Evolutionary conservation across 2,113 vertebrate species (phyloP).

Genomic region (Crotophaga sulcirostris): DNA sequence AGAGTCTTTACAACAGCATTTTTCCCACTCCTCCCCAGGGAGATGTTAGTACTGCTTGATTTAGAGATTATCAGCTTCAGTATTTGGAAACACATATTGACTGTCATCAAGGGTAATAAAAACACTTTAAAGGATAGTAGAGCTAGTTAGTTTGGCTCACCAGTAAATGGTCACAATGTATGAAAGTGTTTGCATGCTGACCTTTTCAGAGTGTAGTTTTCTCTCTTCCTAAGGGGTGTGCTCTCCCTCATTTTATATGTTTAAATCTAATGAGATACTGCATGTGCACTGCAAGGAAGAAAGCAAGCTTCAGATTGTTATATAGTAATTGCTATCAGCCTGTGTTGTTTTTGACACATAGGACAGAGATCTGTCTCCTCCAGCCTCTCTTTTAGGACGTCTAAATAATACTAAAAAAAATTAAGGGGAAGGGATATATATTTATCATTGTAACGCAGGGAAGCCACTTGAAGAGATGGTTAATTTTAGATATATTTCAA

Average conservation of each 20-base stretch:
- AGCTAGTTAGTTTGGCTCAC: constrained; percentile 14
- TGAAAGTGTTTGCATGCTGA: not conserved
- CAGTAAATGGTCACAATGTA: not conserved
- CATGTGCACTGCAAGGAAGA: not conserved
- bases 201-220: not conserved
- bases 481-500: not conserved
- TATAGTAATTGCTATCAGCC: not conserved
- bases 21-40: constrained; percentile 8
- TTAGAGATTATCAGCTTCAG: not conserved
- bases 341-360: not conserved
- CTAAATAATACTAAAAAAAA: not conserved
- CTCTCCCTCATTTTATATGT: not conserved
- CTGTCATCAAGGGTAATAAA: not conserved
- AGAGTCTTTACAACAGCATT: not conserved
- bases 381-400: not conserved
- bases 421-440: not conserved
- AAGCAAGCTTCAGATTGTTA: not conserved
- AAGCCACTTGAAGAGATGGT: not conserved
- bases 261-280: not conserved
- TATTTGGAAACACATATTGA: not conserved
- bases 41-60: not conserved
- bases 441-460: not conserved
- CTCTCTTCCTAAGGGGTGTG: not conserved
- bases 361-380: not conserved
- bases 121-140: not conserved